Base-by-base conservation (phyloP, 2,888 invertebrate genomes). In the Phorcus lineatus region DNA sequence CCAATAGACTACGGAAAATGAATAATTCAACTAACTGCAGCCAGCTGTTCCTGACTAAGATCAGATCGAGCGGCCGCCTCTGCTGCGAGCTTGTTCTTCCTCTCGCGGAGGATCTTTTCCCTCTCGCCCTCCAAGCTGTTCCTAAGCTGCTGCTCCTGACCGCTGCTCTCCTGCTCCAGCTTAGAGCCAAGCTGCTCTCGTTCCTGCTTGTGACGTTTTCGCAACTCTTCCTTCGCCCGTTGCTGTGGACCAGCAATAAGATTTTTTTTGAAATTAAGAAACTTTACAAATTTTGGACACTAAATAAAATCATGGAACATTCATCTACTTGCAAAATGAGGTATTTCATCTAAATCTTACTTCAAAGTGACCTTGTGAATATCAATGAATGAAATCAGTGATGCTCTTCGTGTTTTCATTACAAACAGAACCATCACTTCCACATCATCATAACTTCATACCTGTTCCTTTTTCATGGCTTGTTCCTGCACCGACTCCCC, bases 391-490 rank as follows among this genome's bases (percentile, higher is more conserved):
- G 36, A 36, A 36, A 36, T 36, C 7, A n/a, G n/a, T 7, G 4
- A 36, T 36, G 36, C 4, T 36, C 4, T 36, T 36, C 36, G 11
- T 47, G 7, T 47, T 47, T n/a, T 24, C 17, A 31, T 47, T 16
- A 74, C 16, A 76, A 53, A 0, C 36, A 55, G 11, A 19, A 36
- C n/a, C 7, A 47, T 11, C 19, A 19, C 17, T 16, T 47, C 47
- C 11, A 7, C 11, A 52, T 17, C 53, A 9, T 54, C 13, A 22
- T 47, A 24, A 40, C 13, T 3, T 70, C 81, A 78, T 78, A 91
- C 91, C 88, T 92, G 92, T 81, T 91, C 87, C 78, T 89, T 90
- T 78, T 86, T 89, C n/a, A 92, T 84, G 22, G 91, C 91, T 79
- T 87, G 84, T 81, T 91, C 91, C 81, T 91, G 90, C 9, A 80